Base-by-base conservation (phyloP, 2,797 vertebrate species). In the Rhinogobio ventralis region DNA sequence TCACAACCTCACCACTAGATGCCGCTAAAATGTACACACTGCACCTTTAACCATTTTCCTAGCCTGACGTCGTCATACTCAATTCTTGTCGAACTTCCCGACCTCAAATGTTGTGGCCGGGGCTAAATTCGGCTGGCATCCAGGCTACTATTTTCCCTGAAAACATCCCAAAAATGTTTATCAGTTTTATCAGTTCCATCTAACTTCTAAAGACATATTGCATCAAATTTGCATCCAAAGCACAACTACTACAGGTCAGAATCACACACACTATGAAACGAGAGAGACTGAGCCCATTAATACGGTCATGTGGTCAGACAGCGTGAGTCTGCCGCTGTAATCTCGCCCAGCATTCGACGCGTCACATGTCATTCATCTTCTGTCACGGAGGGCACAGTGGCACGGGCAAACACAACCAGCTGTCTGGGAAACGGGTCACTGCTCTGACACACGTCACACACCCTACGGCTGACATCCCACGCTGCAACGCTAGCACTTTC, bases 341-440 rank as follows among this genome's bases (percentile, higher is more conserved):
- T 45, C 55, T 49, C 11, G 55, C 36, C 25, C 80, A 45, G 20
- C 46, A 19, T 51, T 74, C 17, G 11, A 36, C 23, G 11, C 14
- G 8, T 36, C 25, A 84, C 68, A 66, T n/a, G 39, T 15, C 33
- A 74, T 74, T 81, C 42, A 53, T 74, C 84, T 72, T 67, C 7
- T 25, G 2, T 51, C 57, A 73, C 25, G 7, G 23, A 73, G 69
- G 77, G 57, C 66, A 55, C 46, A 66, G n/a, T 23, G 33, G 60
- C 33, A 64, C 66, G 23, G 42, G 30, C 51, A 69, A 68, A 80
- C 28, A 36, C 53, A 23, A 46, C 53, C 72, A 64, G 79, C 49
- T 76, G 78, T 77, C 71, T 36, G 30, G 9, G 57, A 79, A 67
- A 55, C 20, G 14, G 81, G 74, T 82, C 74, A 66, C 4, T n/a